Conservation (phyloP, 2,113 vertebrate species). For the Coptodon bakossiorum region DNA sequence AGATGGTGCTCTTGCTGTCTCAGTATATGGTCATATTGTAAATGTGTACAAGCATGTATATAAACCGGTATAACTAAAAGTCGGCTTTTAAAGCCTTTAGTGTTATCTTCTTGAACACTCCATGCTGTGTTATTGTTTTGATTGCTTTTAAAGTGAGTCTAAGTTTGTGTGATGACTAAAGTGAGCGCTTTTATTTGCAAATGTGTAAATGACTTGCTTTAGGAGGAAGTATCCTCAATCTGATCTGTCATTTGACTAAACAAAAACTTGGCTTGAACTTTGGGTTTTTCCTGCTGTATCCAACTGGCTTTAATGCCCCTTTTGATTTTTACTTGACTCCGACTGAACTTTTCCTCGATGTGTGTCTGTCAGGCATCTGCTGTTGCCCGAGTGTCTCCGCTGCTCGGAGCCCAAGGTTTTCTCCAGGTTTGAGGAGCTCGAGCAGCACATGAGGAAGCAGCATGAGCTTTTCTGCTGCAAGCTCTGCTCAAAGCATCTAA, state of each 20-base stretch:
- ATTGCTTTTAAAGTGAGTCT: neutral
- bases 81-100: neutral
- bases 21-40: neutral
- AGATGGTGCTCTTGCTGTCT: neutral
- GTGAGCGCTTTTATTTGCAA: neutral
- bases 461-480: slow-evolving; percentile 97
- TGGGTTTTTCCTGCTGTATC: neutral
- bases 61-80: neutral
- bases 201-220: neutral
- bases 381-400: slow-evolving; percentile 82
- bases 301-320: neutral
- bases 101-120: neutral
- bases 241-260: neutral
- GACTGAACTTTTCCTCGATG: neutral
- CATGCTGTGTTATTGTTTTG: neutral
- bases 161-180: neutral
- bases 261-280: neutral
- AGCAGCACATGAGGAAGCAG: slow-evolving; percentile 96
- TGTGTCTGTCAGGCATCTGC: slow-evolving; percentile 76
- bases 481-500: slow-evolving; percentile 89
- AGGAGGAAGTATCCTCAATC: neutral
- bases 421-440: slow-evolving; percentile 84
- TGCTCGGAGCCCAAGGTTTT: slow-evolving; percentile 85
- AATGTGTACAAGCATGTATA: neutral
- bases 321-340: neutral